Conservation (phyloP, 2,888 invertebrate genomes). For the Meiosimyza platycephala region DNA sequence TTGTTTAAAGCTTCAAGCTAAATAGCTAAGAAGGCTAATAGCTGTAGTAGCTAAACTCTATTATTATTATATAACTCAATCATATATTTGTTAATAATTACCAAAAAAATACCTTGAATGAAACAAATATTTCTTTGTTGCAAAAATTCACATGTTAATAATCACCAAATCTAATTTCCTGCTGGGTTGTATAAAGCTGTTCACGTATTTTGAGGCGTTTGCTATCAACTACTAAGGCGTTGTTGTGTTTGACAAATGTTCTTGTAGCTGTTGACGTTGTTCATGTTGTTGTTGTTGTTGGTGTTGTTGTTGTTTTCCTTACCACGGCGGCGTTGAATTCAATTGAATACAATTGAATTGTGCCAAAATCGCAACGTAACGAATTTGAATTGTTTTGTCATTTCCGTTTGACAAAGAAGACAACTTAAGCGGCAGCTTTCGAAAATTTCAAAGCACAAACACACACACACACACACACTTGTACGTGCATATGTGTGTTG, state of each 20-base stretch:
- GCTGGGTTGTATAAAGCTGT: too few relatives aligned
- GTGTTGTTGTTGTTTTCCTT: too few relatives aligned
- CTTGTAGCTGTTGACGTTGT: neutral
- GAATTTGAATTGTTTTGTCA: slow-evolving; percentile 26
- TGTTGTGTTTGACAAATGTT: slow-evolving; percentile 17
- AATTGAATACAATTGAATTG: slow-evolving; percentile 21
- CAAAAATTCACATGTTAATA: too few relatives aligned
- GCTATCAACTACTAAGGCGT: slow-evolving; percentile 20
- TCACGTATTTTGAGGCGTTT: neutral
- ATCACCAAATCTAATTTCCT: too few relatives aligned
- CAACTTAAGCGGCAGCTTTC: neutral
- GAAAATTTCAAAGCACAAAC: neutral
- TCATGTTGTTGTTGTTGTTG: too few relatives aligned
- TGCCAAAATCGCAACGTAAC: slow-evolving; percentile 15
- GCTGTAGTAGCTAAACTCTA: too few relatives aligned
- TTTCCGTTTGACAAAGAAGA: slow-evolving; percentile 11
- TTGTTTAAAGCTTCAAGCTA: too few relatives aligned
- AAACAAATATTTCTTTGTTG: too few relatives aligned
- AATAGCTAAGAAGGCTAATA: too few relatives aligned
- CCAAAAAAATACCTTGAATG: too few relatives aligned
- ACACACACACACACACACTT: slow-evolving; percentile 1
- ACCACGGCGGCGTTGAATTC: neutral
- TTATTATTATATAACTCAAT: too few relatives aligned
- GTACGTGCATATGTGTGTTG: neutral
- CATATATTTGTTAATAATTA: too few relatives aligned